phyloP scores from a whole-genome alignment of 2,113 vertebrate genomes.

The Entelurus aequoreus region DNA sequence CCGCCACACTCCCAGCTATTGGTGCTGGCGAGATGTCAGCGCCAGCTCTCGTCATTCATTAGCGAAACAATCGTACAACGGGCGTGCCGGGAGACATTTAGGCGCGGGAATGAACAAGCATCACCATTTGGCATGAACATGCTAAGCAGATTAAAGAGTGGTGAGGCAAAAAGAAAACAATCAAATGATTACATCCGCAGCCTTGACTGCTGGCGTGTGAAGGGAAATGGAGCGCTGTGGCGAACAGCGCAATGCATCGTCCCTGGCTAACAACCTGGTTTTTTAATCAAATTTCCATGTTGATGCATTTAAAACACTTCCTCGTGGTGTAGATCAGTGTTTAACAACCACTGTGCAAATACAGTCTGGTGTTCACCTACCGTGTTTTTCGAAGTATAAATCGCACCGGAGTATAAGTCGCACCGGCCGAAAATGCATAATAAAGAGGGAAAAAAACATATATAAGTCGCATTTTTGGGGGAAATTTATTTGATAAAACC shows the following conservation, averaged over 20 bases:
- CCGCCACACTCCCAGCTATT: constrained; percentile 19
- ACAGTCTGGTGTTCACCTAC: too few relatives aligned
- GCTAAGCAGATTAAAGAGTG: constrained; percentile 23
- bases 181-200: constrained; percentile 23
- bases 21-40: constrained; percentile 20
- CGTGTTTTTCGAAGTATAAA: too few relatives aligned
- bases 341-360: too few relatives aligned
- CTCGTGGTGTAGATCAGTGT: too few relatives aligned
- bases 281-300: not conserved
- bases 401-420: too few relatives aligned
- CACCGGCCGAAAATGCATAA: too few relatives aligned
- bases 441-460: too few relatives aligned
- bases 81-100: constrained; percentile 21
- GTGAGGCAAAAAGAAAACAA: constrained; percentile 33
- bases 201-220: constrained; percentile 23
- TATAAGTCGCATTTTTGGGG: too few relatives aligned
- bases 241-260: not conserved
- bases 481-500: too few relatives aligned
- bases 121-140: constrained; percentile 29
- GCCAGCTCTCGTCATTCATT: constrained; percentile 15
- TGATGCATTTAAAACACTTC: too few relatives aligned
- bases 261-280: not conserved
- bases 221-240: constrained; percentile 27
- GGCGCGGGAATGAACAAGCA: constrained; percentile 30
- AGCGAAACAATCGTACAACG: constrained; percentile 18